Percentiles rank a stretch among this genome's conserved stretches.
phyloP scores from a whole-genome alignment of 2,113 vertebrate genomes.

The Entelurus aequoreus region DNA sequence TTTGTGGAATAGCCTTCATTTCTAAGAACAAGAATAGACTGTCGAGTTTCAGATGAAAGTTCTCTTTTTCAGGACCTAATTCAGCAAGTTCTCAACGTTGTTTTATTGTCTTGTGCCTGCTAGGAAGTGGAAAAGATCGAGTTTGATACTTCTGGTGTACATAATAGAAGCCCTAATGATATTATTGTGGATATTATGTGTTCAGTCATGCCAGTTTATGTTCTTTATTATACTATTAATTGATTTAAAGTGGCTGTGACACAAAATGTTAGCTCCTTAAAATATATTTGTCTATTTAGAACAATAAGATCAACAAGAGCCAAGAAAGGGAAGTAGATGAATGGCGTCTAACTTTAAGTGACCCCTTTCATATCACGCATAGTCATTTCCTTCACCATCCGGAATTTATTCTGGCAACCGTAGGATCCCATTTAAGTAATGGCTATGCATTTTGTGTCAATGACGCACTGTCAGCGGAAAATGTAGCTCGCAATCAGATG shows the following conservation, averaged over 20 bases:
- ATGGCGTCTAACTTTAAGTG: constrained; percentile 1
- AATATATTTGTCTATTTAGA: constrained; percentile 1
- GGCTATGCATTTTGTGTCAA: not conserved
- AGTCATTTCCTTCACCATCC: not conserved
- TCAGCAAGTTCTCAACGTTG: too few relatives aligned
- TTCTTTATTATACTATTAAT: not conserved
- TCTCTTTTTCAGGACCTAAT: too few relatives aligned
- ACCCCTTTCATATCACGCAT: constrained; percentile 3
- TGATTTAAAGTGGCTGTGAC: not conserved
- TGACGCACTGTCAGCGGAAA: not conserved
- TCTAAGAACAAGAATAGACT: too few relatives aligned
- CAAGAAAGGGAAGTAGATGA: constrained; percentile 1
- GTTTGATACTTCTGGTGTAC: too few relatives aligned
- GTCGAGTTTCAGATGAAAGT: too few relatives aligned
- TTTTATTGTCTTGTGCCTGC: too few relatives aligned
- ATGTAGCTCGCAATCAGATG: not conserved
- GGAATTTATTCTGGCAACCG: not conserved
- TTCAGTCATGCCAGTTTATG: not conserved
- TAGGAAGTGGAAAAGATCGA: too few relatives aligned
- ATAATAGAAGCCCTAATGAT: too few relatives aligned
- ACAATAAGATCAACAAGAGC: not conserved
- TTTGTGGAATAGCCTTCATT: too few relatives aligned
- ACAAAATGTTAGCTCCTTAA: not conserved
- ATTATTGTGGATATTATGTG: too few relatives aligned
- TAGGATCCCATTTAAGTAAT: not conserved